Evolutionary conservation across 2,797 vertebrate species (phyloP), one percentile per base, ranked within the genome.

Genomic region (Agapornis canus): DNA sequence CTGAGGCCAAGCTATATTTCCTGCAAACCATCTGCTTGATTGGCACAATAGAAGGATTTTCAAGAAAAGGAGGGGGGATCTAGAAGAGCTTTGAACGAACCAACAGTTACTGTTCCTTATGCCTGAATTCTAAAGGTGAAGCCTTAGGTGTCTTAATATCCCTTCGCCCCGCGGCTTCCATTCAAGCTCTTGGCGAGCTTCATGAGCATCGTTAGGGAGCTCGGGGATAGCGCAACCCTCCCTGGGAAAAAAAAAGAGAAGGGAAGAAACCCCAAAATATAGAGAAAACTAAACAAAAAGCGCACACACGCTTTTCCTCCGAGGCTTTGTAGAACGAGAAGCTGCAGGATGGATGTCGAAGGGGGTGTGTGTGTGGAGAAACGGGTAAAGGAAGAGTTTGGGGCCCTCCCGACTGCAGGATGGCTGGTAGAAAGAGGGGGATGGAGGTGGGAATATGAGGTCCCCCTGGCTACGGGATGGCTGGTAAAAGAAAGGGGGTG

Each of bases 1-100:
- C 98, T 92, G 97, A 95, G 99, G 98, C 98, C 98, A 98, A 99
- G 98, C 98, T 97, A 98, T 98, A 98, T 98, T 99, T 99, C 99
- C 99, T 99, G 98, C 98, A 98, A 99, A 99, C 99, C 99, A 99
- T 99, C 99, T 99, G 99, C 99, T 99, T 98, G 98, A 98, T 98
- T 98, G 98, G 97, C 98, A 99, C 99, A 99, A 99, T 99, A 97
- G 99, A 98, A 97, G 99, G 99, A 99, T 99, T 99, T 99, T 98
- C 98, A 96, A 98, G 98, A 95, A 89, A 97, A 96, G 86, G 59
- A 96, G 52, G 95, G 96, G 87, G 92, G 94, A 95, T 96, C 98
- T 92, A 97, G 97, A 98, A 98, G 98, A 98, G 97, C 98, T 98
- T 98, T 97, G 97, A 98, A 98, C 97, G 98, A 61, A 96, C 97